Evolutionary conservation across 2,113 vertebrate genomes (phyloP), one percentile per base, ranked within the genome.

Genomic region (Coptodon rendalli): DNA sequence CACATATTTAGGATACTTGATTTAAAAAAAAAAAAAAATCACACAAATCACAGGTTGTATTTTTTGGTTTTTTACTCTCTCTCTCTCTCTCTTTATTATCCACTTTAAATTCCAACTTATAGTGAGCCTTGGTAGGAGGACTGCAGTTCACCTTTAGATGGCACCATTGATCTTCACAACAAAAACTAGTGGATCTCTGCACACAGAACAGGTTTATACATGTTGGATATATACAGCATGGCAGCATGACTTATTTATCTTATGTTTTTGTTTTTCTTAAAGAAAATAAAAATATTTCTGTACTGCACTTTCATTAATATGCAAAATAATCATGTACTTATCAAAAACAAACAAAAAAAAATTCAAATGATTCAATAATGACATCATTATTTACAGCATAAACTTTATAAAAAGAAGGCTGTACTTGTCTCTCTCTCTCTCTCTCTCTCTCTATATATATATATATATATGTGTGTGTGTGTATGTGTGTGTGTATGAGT

Each of bases 231-330:
- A 63, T 63, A 63, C 17, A 63, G 31, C 31, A 36, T 63, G 9
- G 59, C 31, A 63, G 31, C 31, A 36, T 66, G 61, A 66, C 61
- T 66, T 66, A 66, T n/a, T 66, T n/a, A 12, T 36, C 59, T 63
- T 63, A 7, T 66, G 17, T 66, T 66, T 66, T n/a, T 66, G 31
- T 66, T 66, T n/a, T 66, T 66, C 61, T 66, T 36, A 66, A n/a
- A 66, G 17, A 66, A 66, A 66, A 36, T 0, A 66, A 36, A 36
- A 36, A 66, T 38, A 38, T 66, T 38, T 66, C 61, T 66, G 34
- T 66, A 38, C 34, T 66, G 10, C 61, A n/a, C 6, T 66, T 38
- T 66, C 19, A 38, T 66, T 36, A 31, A 38, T 12, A 3, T n/a
- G 3, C 19, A 13, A 6, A 66, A 38, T 66, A 38, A 13, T 22